phyloP scores from a whole-genome alignment of 2,113 vertebrate species.

The Paratilapia polleni region DNA sequence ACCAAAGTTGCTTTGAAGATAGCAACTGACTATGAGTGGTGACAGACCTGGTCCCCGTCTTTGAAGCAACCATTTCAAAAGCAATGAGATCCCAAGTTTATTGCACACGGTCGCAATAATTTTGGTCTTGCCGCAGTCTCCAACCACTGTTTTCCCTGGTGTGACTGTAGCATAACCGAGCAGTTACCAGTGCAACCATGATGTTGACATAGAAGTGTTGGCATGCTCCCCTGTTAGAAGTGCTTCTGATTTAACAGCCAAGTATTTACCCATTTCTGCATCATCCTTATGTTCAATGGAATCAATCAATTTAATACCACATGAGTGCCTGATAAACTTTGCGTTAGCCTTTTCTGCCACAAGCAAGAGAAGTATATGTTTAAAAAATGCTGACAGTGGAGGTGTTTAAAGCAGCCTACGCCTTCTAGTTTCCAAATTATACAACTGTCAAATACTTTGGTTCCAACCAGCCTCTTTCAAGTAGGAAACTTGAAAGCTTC shows the following conservation, averaged over 20 bases:
- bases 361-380: slow-evolving; percentile 2
- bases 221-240: neutral
- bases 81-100: too few relatives aligned
- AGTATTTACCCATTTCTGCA: neutral
- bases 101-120: too few relatives aligned
- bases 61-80: neutral
- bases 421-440: slow-evolving; percentile 31
- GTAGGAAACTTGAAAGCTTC: slow-evolving; percentile 32
- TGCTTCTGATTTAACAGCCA: slow-evolving; percentile 13
- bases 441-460: slow-evolving; percentile 35
- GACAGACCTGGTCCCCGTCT: neutral
- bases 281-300: slow-evolving; percentile 11
- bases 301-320: neutral
- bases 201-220: neutral
- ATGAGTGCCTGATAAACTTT: slow-evolving; percentile 3
- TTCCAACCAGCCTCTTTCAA: slow-evolving; percentile 37
- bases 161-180: too few relatives aligned
- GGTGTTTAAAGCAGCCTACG: slow-evolving; percentile 27
- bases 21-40: neutral
- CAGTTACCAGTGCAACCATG: too few relatives aligned
- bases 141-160: neutral
- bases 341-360: slow-evolving; percentile 8
- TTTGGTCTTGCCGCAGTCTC: neutral
- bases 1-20: neutral
- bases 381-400: slow-evolving; percentile 37